Evolutionary conservation across 2,113 vertebrate species (phyloP).

Genomic region (Pionites leucogaster): DNA sequence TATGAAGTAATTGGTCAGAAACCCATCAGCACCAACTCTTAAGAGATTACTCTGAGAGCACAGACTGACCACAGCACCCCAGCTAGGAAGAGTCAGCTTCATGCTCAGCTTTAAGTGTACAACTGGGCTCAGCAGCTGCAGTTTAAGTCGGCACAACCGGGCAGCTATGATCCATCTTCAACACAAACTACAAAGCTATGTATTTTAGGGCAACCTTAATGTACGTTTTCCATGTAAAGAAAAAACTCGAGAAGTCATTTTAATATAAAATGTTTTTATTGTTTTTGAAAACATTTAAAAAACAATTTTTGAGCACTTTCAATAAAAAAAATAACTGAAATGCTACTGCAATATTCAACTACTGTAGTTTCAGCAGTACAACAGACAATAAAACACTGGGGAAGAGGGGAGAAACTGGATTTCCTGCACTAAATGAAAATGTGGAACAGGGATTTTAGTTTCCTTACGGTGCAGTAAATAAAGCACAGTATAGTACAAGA

Average conservation of each 20-base stretch:
- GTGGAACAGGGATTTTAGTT: constrained; percentile 79
- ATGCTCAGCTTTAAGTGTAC: background rate
- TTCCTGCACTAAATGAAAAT: constrained; percentile 88
- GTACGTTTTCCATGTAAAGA: background rate
- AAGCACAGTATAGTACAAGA: constrained; percentile 83
- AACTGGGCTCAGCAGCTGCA: background rate
- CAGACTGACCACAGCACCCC: background rate
- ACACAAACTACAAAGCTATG: background rate
- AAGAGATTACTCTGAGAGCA: background rate
- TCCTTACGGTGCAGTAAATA: constrained; percentile 84
- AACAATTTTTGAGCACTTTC: constrained; percentile 92
- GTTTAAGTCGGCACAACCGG: background rate
- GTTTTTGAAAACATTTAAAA: constrained; percentile 97
- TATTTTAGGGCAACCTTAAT: background rate
- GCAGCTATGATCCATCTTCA: accelerated
- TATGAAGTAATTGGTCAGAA: background rate
- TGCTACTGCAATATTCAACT: constrained; percentile 95
- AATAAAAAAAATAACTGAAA: constrained; percentile 92
- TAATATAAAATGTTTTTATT: constrained; percentile 98
- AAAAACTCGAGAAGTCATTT: constrained; percentile 16
- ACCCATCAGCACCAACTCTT: background rate
- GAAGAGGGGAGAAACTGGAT: constrained; percentile 70
- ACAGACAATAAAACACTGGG: constrained; percentile 86
- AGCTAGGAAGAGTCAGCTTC: background rate
- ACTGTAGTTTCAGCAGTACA: constrained; percentile 95